Evolutionary conservation across 2,888 invertebrate species (phyloP), one percentile per base, ranked within the genome.

Genomic region (Gortyna flavago): DNA sequence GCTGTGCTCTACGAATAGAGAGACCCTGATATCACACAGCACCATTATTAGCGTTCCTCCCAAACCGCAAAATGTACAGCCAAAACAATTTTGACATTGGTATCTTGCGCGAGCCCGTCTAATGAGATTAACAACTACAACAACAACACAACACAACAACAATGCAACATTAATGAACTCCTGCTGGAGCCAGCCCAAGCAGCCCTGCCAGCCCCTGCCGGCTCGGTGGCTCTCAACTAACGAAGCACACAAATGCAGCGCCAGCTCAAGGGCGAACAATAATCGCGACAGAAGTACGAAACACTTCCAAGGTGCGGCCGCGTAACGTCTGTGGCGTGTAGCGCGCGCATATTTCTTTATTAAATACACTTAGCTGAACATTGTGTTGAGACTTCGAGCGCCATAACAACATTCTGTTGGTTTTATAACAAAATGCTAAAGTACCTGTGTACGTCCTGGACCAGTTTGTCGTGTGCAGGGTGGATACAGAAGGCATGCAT

Each of bases 151-250:
- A n/a, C n/a, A n/a, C n/a, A n/a, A n/a, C n/a, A n/a, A n/a, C n/a
- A n/a, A n/a, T 18, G 62, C 25, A 61, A 44, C 21, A 79, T 64
- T 54, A 78, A 57, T 59, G 8, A 44, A 65, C 18, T 38, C 13
- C 21, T 1, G 18, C 21, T 57, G 25, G 32, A 29, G 8, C 29
- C 21, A 13, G 44, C 21, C 29, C 67, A 8, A 4, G 3, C 51
- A 25, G 25, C 9, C 32, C 57, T 13, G 21, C 9, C 51, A 25
- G 25, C 6, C 25, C 57, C 32, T 18, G 16, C 25, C 1, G 6
- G 25, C 32, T 51, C 51, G 70, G 32, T 18, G 11, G 69, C 69
- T 44, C 18, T 35, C n/a, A 35, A 5, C 32, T 75, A 64, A 70
- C 71, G 35, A 44, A 57, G 44, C 29, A 61, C 32, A 44, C 51